Base-by-base conservation (phyloP, 2,113 vertebrate genomes). In the Rhegmatorhina hoffmannsi region DNA sequence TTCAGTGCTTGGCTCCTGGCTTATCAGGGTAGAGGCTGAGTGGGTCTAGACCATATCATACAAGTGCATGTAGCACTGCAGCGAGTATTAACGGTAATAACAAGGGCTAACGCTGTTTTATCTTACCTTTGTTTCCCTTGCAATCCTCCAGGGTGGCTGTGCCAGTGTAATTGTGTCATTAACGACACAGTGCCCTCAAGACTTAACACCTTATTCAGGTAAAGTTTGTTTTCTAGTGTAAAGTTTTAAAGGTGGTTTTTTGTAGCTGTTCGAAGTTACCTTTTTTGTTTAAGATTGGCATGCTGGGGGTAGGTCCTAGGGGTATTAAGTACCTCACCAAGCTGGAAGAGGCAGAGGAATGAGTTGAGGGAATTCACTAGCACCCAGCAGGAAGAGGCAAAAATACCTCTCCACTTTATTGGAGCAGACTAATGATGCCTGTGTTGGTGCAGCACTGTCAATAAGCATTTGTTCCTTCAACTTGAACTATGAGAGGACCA, bases 101-200 rank as follows among this genome's bases (percentile, higher is more conserved):
- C 16, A 34, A 40, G 4, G 7, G 10, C 29, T 74, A 63, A 62
- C 56, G 23, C 0, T 62, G 14, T 28, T 88, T 88, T 50, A 34
- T 55, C 11, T 69, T 74, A 33, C 13, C 21, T 75, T 55, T 64
- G 31, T 93, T 87, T 58, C 36, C 46, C 63, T 97, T 90, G 63
- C 73, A 70, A 92, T 84, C 87, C 94, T 97, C 25, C 83, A 99
- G 99, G 99, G 99, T 62, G 99, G 99, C 94, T 99, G 99, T 98
- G 99, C 99, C 50, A 99, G 98, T 94, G 99, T 99, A 34, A 98
- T 99, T 43, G 99, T 99, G 40, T 99, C 99, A 3, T 97, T 99
- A 94, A 99, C 99, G 7, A 99, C 99, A 60, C 99, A 99, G 95
- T 99, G 99, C 96, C 99, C 99, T 77, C 99, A 99, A 96, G 99